phyloP scores from a whole-genome alignment of 2,797 vertebrate genomes.

The Cercopithecus petaurista region DNA sequence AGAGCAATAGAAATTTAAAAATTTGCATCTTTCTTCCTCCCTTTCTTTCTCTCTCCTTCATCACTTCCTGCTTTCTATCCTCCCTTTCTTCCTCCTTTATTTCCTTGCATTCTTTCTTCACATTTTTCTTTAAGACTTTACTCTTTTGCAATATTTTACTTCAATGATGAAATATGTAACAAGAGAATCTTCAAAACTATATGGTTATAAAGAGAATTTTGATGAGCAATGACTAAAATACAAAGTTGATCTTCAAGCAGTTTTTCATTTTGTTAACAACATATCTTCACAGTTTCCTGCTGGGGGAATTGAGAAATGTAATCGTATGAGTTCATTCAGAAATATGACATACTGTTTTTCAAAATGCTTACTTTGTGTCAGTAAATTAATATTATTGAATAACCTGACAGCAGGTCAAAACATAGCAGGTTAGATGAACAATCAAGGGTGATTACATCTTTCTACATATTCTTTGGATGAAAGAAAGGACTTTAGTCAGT shows the following conservation, averaged over 20 bases:
- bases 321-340: not conserved
- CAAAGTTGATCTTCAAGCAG: not conserved
- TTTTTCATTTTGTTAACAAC: not conserved
- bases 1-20: not conserved
- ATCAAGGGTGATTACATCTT: conserved; percentile 36
- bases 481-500: conserved; percentile 67
- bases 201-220: conserved; percentile 18
- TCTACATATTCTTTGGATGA: conserved; percentile 57
- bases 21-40: not conserved
- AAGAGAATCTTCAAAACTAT: not conserved
- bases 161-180: not conserved
- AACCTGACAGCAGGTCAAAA: conserved; percentile 47
- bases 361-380: conserved; percentile 32
- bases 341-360: not conserved
- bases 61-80: not conserved
- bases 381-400: conserved; percentile 35
- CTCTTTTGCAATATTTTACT: not conserved
- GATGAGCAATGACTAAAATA: not conserved
- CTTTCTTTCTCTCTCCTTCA: not conserved
- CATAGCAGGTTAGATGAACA: conserved; percentile 5
- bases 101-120: not conserved
- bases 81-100: not conserved
- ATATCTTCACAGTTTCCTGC: not conserved
- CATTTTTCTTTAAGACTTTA: not conserved
- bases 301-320: not conserved